A percentile compares a stretch with the other conserved stretches of the same genome.
Evolutionary conservation across 2,888 invertebrate species (phyloP).

Genomic region (Antheraea yamamai): DNA sequence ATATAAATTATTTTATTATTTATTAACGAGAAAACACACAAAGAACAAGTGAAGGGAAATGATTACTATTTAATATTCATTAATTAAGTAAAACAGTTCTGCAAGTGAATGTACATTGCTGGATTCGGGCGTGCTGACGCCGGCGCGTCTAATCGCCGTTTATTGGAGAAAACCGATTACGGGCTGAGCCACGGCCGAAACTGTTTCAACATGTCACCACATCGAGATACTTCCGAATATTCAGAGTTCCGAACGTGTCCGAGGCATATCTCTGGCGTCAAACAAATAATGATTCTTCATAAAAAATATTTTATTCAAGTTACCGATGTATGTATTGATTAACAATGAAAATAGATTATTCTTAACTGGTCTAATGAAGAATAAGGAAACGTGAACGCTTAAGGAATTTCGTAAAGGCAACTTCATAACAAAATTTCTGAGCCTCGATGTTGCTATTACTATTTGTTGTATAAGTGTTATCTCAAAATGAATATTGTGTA

Average conservation of each 20-base stretch:
- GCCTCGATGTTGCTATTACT: too few relatives aligned
- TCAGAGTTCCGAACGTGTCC: not conserved
- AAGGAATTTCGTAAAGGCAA: not conserved
- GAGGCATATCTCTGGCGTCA: not conserved
- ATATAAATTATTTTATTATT: too few relatives aligned
- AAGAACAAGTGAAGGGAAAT: too few relatives aligned
- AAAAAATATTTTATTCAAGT: not conserved
- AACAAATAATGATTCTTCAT: not conserved
- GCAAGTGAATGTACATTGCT: constrained; percentile 53
- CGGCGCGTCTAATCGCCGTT: constrained; percentile 81
- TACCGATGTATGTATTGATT: not conserved
- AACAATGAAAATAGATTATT: too few relatives aligned
- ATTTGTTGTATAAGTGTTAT: too few relatives aligned
- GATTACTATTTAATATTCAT: too few relatives aligned
- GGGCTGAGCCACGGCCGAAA: constrained; percentile 60
- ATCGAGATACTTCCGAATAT: constrained; percentile 26
- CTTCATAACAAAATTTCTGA: too few relatives aligned
- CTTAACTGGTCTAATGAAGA: too few relatives aligned
- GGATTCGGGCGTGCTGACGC: constrained; percentile 74
- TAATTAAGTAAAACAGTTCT: constrained; percentile 27
- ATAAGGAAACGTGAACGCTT: too few relatives aligned
- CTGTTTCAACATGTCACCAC: constrained; percentile 78
- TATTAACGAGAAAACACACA: too few relatives aligned
- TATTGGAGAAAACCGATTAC: constrained; percentile 83
- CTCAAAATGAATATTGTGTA: too few relatives aligned